Percentiles rank a stretch among this genome's conserved stretches.
Conservation (phyloP, 2,113 vertebrate genomes). For the Lophura nycthemera region DNA sequence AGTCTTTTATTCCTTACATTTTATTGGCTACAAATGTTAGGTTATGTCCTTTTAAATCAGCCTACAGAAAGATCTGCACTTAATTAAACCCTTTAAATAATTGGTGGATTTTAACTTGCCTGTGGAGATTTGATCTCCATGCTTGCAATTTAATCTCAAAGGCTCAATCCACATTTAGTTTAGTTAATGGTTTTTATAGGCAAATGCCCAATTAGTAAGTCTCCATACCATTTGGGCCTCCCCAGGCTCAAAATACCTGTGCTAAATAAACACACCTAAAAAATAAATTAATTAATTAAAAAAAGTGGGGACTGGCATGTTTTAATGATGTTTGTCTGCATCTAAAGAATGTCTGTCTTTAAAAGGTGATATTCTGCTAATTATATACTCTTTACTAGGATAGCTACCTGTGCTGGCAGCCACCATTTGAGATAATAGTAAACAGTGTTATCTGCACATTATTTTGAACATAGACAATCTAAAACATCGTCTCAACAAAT, state of each 20-base stretch:
- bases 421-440: background rate
- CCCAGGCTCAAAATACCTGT: conserved; percentile 1
- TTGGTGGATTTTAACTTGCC: conserved; percentile 59
- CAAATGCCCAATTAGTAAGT: conserved; percentile 39
- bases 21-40: conserved; percentile 71
- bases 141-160: conserved; percentile 45
- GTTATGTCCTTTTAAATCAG: conserved; percentile 72
- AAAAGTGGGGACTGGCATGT: background rate
- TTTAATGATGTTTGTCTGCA: background rate
- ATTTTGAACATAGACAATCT: background rate
- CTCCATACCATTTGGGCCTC: background rate
- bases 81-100: conserved; percentile 72
- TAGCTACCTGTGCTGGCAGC: background rate
- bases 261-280: conserved; percentile 12
- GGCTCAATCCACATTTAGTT: conserved; percentile 49
- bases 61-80: conserved; percentile 34
- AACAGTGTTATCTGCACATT: background rate
- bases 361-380: background rate
- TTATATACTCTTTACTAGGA: background rate
- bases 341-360: background rate
- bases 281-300: background rate
- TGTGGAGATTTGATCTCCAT: conserved; percentile 34
- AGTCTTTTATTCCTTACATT: conserved; percentile 49
- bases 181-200: conserved; percentile 38
- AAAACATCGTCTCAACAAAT: background rate